Evolutionary conservation across 1,140 invertebrate genomes (phyloP).

Genomic region (Bombus haemorrhoidalis): DNA sequence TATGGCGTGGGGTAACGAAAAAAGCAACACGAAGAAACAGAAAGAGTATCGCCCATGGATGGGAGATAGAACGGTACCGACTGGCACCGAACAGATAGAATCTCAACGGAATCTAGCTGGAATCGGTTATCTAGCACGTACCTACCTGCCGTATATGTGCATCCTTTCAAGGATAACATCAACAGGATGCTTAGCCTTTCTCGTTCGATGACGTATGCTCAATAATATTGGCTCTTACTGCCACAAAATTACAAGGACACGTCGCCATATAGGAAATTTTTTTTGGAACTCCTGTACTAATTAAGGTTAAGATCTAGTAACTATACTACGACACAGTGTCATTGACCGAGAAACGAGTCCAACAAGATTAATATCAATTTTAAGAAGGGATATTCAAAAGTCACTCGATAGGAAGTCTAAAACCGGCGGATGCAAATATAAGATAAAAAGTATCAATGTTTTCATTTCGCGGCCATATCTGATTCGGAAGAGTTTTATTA

Average conservation of each 20-base stretch:
- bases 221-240: constrained; percentile 32
- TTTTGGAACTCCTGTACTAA: neutral
- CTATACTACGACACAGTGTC: neutral
- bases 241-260: constrained; percentile 14
- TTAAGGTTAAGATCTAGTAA: neutral
- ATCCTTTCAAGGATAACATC: constrained; percentile 53
- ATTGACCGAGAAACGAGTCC: neutral
- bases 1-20: neutral
- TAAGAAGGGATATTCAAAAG: neutral
- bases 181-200: constrained; percentile 46
- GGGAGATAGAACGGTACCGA: constrained; percentile 37
- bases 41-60: neutral
- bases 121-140: constrained; percentile 45
- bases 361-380: neutral
- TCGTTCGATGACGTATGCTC: constrained; percentile 32
- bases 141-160: constrained; percentile 41
- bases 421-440: neutral
- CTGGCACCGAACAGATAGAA: constrained; percentile 41
- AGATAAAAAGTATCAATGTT: neutral
- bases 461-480: neutral
- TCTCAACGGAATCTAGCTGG: constrained; percentile 39
- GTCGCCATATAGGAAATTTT: neutral
- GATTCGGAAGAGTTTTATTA: neutral
- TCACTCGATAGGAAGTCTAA: neutral
- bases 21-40: neutral